Percentiles rank a stretch among this genome's conserved stretches.
phyloP scores from a whole-genome alignment of 1,140 invertebrate species.

The Penaeus japonicus region DNA sequence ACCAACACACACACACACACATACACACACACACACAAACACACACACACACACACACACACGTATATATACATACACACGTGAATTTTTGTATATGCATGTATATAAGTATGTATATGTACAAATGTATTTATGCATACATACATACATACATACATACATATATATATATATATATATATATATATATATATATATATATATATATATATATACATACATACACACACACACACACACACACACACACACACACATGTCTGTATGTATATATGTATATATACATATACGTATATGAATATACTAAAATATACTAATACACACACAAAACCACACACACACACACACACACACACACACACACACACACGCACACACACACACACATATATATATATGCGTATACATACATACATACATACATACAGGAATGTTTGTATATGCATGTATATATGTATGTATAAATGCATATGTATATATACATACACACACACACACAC shows the following conservation, averaged over 20 bases:
- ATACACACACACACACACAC: background rate
- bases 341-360: background rate
- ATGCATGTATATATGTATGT: background rate
- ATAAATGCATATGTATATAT: no score
- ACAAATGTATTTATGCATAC: conserved; percentile 16
- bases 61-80: background rate
- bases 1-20: no score
- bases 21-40: background rate
- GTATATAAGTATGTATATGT: background rate
- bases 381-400: background rate
- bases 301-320: no score
- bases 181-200: conserved; percentile 11
- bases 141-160: conserved; percentile 25
- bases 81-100: background rate
- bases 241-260: background rate
- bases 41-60: background rate
- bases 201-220: background rate
- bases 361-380: background rate
- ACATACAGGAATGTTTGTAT: background rate
- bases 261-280: no score
- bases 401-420: background rate
- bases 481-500: no score
- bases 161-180: background rate
- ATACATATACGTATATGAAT: no score
- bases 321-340: background rate